These are phyloP conservation scores for Peromyscus californicus DNA, from an alignment of 2,113 vertebrate genomes.

Conservation along the genomic window DNA sequence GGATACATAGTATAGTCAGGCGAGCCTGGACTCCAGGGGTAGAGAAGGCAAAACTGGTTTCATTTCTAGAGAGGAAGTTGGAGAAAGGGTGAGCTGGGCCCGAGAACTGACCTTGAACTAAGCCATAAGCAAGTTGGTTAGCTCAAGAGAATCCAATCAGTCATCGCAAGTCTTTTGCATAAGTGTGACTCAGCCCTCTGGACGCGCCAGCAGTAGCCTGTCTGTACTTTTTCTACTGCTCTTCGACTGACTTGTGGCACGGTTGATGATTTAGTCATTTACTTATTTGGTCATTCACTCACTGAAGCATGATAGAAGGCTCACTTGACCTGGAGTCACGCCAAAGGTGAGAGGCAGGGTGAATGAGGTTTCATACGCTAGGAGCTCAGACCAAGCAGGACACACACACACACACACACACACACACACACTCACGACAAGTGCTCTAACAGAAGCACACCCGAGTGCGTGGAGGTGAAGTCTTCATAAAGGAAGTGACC, in stretches of 20 bases:
- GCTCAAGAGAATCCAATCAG: background rate
- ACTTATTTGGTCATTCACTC: background rate
- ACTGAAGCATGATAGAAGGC: background rate
- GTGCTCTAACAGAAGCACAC: background rate
- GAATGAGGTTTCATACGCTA: background rate
- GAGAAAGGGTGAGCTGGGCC: background rate
- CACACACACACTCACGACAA: background rate
- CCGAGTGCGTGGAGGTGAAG: background rate
- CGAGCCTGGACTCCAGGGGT: background rate
- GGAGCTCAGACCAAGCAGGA: background rate
- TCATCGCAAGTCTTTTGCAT: background rate
- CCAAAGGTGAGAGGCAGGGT: background rate
- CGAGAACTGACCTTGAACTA: background rate
- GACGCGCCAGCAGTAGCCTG: background rate
- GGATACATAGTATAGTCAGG: background rate
- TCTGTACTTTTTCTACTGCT: background rate
- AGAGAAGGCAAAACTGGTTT: slow-evolving; percentile 20
- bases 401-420: too few relatives aligned
- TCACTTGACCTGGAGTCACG: background rate
- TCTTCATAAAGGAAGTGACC: slow-evolving; percentile 6
- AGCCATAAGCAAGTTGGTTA: background rate
- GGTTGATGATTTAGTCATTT: slow-evolving; percentile 25
- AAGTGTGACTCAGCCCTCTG: slow-evolving; percentile 10
- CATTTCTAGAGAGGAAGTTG: background rate
- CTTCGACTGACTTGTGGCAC: background rate